Conservation (phyloP, 1,140 invertebrate species). For the Bursaphelenchus mucronatus region DNA sequence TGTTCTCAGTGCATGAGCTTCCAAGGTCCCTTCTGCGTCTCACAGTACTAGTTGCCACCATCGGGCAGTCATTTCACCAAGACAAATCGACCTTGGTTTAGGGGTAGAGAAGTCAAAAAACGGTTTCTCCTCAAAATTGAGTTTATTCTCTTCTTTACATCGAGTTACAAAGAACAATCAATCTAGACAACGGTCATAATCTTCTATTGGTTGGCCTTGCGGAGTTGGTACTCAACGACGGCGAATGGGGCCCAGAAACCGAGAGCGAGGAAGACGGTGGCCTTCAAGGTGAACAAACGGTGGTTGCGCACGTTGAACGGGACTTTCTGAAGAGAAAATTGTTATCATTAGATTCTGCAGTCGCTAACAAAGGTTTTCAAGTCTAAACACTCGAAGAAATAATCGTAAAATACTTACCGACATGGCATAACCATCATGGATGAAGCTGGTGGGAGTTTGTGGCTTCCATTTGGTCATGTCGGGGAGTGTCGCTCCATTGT, state of each 20-base stretch:
- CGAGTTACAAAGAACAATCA: too few species aligned
- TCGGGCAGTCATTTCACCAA: too few species aligned
- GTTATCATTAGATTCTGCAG: neutral
- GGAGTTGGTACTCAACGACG: slow-evolving; percentile 47
- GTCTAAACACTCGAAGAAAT: neutral
- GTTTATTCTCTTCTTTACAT: too few species aligned
- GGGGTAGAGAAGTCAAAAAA: too few species aligned
- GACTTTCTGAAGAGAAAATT: slow-evolving; percentile 41
- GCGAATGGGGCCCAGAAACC: slow-evolving; percentile 52
- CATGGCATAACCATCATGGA: slow-evolving; percentile 45
- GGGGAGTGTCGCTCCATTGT: slow-evolving; percentile 4
- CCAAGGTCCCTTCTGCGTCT: too few species aligned
- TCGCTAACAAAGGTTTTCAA: neutral
- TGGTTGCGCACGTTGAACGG: slow-evolving; percentile 44
- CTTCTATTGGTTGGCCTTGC: slow-evolving; percentile 43
- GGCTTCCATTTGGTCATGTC: slow-evolving; percentile 25
- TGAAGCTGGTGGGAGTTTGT: slow-evolving; percentile 40
- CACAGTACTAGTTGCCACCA: too few species aligned
- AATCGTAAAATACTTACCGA: slow-evolving; percentile 39
- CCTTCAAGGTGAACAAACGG: slow-evolving; percentile 39
- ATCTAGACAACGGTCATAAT: neutral
- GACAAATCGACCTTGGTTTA: too few species aligned
- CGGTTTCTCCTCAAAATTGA: too few species aligned
- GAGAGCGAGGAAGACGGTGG: slow-evolving; percentile 36
- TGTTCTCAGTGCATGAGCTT: too few species aligned